Base-by-base conservation (phyloP, 2,113 vertebrate genomes). In the Phylloscopus trochiloides region DNA sequence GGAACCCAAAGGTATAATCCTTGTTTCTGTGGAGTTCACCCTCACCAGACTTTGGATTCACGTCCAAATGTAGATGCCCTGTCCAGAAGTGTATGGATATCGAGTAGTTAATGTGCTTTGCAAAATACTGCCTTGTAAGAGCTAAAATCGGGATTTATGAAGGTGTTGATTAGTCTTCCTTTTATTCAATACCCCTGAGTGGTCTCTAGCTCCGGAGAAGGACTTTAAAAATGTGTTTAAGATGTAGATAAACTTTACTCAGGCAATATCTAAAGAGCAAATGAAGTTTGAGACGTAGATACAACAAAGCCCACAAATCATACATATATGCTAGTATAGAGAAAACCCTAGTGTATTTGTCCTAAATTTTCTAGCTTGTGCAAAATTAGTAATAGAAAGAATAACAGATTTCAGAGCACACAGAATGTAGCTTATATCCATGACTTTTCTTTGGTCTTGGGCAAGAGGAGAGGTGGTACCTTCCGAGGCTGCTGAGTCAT, bases 331-430 rank as follows among this genome's bases (percentile, higher is more conserved):
- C 59, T 51, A 5, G 14, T 34, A 45, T 1, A 75, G 61, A 70
- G 34, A 82, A 85, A 90, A 45, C 9, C 6, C 9, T 72, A 6
- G 42, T 58, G 6, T 45, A n/a, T 43, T 57, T 74, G 32, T 43
- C 43, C 12, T 24, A 12, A 14, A 47, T 82, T 31, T 72, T 88
- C 45, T 61, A 25, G 31, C 72, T 66, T 63, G 21, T 55, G 57
- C 77, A 71, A 63, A 54, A 36, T 7, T 4, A 43, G 1, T 51
- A 74, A 74, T 14, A 14, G 38, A n/a, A 75, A 74, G 17, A 51
- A 10, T 21, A 38, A 21, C 1, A 42, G 7, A 31, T 83, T 62
- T 32, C 47, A 1, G 0, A 42, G 48, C 32, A 14, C 36, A n/a
- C 11, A 55, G 20, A 82, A 68, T 32, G 17, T 36, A 51, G 38